Percentiles rank a stretch among this genome's conserved stretches.
Evolutionary conservation across 1,140 invertebrate species (phyloP).

Genomic region (Lepidurus couesii): DNA sequence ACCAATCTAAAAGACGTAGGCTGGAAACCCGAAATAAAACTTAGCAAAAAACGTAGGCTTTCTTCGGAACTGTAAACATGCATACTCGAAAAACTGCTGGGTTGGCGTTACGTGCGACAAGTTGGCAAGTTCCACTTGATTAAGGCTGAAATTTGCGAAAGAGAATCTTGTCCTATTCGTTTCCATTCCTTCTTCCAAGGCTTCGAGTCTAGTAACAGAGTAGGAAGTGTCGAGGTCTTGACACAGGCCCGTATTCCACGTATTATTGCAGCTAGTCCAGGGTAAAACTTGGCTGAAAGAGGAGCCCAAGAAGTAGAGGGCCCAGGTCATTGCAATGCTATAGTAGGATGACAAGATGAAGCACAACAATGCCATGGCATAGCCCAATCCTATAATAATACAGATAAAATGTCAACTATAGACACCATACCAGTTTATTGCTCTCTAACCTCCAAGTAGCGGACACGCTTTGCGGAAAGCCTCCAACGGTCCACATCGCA

Average conservation of each 20-base stretch:
- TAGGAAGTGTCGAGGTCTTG: conserved; percentile 30
- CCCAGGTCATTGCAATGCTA: conserved; percentile 53
- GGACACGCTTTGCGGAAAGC: conserved; percentile 48
- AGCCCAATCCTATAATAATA: conserved; percentile 49
- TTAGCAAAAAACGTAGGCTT: not conserved
- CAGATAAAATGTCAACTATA: conserved; percentile 24
- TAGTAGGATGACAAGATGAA: conserved; percentile 53
- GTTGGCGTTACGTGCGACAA: conserved; percentile 24
- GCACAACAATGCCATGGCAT: conserved; percentile 53
- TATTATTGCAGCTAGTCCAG: conserved; percentile 49
- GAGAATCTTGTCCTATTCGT: conserved; percentile 10
- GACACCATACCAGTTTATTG: not conserved
- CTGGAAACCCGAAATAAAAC: conserved; percentile 39
- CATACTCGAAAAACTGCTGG: conserved; percentile 33
- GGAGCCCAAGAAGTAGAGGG: conserved; percentile 49
- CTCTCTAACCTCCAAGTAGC: conserved; percentile 44
- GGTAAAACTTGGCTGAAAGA: conserved; percentile 47
- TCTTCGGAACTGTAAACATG: not conserved
- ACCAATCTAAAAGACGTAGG: conserved; percentile 50
- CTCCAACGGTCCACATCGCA: conserved; percentile 44
- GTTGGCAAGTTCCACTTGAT: conserved; percentile 20
- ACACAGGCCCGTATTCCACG: conserved; percentile 49
- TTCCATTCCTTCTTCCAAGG: conserved; percentile 15
- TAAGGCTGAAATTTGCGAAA: not conserved
- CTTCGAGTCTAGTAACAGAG: not conserved